A percentile compares a stretch with the other conserved stretches of the same genome.
Evolutionary conservation across 2,113 vertebrate genomes (phyloP).

Genomic region (Scopus umbretta): DNA sequence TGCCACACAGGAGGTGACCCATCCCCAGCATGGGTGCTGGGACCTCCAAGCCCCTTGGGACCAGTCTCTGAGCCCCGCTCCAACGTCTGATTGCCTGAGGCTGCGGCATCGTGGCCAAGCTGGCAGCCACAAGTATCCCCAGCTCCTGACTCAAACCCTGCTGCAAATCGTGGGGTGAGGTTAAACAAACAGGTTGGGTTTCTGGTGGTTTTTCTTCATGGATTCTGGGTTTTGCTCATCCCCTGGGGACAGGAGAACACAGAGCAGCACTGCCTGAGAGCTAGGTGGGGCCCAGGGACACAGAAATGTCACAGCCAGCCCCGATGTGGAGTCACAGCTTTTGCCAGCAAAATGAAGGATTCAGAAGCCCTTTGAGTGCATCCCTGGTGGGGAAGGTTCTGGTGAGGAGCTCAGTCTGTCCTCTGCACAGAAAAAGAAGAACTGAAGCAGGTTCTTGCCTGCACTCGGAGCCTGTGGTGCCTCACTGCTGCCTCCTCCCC

Average conservation of each 20-base stretch:
- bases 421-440: background rate
- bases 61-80: background rate
- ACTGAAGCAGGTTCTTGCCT: background rate
- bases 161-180: background rate
- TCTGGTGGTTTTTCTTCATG: background rate
- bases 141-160: rapidly evolving
- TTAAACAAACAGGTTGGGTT: background rate
- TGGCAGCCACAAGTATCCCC: background rate
- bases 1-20: background rate
- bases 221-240: background rate
- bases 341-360: background rate
- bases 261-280: background rate
- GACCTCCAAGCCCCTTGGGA: background rate
- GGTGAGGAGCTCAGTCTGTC: background rate
- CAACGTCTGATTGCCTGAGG: too few species aligned
- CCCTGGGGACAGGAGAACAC: rapidly evolving
- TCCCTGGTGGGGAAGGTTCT: background rate
- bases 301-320: background rate
- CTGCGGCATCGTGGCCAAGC: rapidly evolving
- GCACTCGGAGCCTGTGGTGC: background rate
- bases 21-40: background rate
- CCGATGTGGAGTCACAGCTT: background rate
- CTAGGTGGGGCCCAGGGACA: background rate
- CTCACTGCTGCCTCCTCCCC: background rate
- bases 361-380: background rate